Evolutionary conservation across 1,140 invertebrate genomes (phyloP).

Genomic region (Scaptodrosophila lebanonensis): DNA sequence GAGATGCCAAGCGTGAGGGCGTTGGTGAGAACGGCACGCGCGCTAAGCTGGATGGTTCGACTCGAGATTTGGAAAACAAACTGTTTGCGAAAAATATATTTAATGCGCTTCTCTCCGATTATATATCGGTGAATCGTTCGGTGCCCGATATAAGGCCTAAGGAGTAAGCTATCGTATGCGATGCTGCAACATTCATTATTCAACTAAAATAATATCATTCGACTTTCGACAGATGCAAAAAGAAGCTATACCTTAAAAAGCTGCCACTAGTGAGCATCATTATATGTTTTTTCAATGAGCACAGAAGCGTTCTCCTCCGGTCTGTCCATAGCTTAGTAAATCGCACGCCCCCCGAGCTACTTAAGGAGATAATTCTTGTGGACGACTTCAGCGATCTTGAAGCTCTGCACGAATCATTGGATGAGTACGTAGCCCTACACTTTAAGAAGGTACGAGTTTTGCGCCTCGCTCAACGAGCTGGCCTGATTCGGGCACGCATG

Average conservation of each 20-base stretch:
- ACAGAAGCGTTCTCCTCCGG: constrained; percentile 91
- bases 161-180: no score
- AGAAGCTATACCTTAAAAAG: constrained; percentile 85
- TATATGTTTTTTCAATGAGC: constrained; percentile 96
- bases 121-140: constrained; percentile 89
- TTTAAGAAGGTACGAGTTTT: constrained; percentile 86
- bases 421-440: constrained; percentile 85
- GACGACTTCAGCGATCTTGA: constrained; percentile 92
- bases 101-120: constrained; percentile 92
- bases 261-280: constrained; percentile 91
- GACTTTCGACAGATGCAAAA: constrained; percentile 80
- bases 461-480: constrained; percentile 85
- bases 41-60: constrained; percentile 82
- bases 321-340: constrained; percentile 91
- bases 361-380: constrained; percentile 95
- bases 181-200: no score
- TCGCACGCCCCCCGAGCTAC: constrained; percentile 87
- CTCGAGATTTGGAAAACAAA: constrained; percentile 81
- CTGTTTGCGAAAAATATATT: constrained; percentile 83
- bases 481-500: constrained; percentile 91
- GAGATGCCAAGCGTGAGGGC: constrained; percentile 83
- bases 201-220: background rate
- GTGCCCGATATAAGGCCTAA: constrained; percentile 89
- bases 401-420: constrained; percentile 84
- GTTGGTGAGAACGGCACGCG: constrained; percentile 86